Base-by-base conservation (phyloP, 2,888 invertebrate species). In the Parapristionchus giblindavisi region DNA sequence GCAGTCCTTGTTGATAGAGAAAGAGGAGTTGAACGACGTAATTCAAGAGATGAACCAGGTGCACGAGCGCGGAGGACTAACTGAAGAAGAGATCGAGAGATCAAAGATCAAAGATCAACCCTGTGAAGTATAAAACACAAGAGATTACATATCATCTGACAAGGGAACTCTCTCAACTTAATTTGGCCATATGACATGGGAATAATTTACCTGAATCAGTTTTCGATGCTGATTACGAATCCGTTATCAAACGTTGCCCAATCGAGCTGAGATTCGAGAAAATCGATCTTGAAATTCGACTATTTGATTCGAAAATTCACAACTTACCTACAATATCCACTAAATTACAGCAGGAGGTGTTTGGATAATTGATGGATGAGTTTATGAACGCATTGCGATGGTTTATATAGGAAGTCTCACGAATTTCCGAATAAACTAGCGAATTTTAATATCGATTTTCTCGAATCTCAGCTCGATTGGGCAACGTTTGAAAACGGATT, bases 21-120 rank as follows among this genome's bases (percentile, higher is more conserved):
- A 17, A 70, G 54, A n/a, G 70, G 70, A 5, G 70, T 70, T 3
- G 70, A 70, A 29, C 54, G 52, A 27, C 70, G 54, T 8, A 70
- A 8, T 14, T 70, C 70, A 1, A 70, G 70, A 0, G 70, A 70
- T 1, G 70, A 34, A 36, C 70, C 70, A 38, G 70, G 70, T 21
- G 52, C 27, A 24, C 70, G 54, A 6, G 54, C 70, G 27, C 54
- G 70, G n/a, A 70, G 54, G 38, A 40, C 36, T 27, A 70, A 43
- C 70, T 70, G 70, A n/a, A 52, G 24, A 52, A 21, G 29, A 11
- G 56, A n/a, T 32, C 11, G 27, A 11, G 43, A 43, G 43, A 14
- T 14, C n/a, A n/a, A n/a, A n/a, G n/a, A n/a, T n/a, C n/a, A n/a
- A n/a, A n/a, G n/a, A n/a, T n/a, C n/a, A n/a, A n/a, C n/a, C n/a